Conservation (phyloP, 2,113 vertebrate genomes). For the Lophura nycthemera region DNA sequence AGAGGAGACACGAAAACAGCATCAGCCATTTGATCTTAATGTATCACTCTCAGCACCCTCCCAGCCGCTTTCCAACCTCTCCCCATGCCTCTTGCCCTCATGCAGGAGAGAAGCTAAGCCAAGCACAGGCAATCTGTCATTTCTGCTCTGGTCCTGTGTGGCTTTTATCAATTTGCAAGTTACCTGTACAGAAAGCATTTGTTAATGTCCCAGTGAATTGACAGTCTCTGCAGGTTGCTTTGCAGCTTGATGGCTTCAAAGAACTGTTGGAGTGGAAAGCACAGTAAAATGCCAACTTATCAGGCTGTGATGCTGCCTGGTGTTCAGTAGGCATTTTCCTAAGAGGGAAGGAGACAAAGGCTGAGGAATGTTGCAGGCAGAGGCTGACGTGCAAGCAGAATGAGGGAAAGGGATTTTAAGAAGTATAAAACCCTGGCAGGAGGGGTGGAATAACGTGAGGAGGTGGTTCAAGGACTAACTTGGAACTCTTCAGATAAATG, state of each 20-base stretch:
- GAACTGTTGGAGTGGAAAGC: slow-evolving; percentile 28
- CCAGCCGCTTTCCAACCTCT: neutral
- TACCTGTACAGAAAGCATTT: neutral
- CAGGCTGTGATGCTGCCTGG: neutral
- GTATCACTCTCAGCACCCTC: neutral
- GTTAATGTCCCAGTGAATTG: slow-evolving; percentile 48
- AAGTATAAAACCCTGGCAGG: neutral
- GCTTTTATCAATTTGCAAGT: slow-evolving; percentile 34
- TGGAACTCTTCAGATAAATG: neutral
- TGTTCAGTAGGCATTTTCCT: neutral
- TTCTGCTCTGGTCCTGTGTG: neutral
- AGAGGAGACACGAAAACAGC: neutral
- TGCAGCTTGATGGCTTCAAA: slow-evolving; percentile 5
- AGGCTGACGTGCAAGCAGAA: neutral
- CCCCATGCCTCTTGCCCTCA: neutral
- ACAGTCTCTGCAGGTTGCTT: neutral
- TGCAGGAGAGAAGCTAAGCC: neutral
- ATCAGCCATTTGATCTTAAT: neutral
- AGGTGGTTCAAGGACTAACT: neutral
- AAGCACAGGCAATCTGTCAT: neutral
- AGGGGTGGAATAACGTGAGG: neutral
- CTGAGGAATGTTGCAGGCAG: neutral
- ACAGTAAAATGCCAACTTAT: neutral
- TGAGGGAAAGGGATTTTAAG: neutral
- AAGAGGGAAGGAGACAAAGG: slow-evolving; percentile 43